Evolutionary conservation across 2,888 invertebrate genomes (phyloP).

Genomic region (Melanotus villosus): DNA sequence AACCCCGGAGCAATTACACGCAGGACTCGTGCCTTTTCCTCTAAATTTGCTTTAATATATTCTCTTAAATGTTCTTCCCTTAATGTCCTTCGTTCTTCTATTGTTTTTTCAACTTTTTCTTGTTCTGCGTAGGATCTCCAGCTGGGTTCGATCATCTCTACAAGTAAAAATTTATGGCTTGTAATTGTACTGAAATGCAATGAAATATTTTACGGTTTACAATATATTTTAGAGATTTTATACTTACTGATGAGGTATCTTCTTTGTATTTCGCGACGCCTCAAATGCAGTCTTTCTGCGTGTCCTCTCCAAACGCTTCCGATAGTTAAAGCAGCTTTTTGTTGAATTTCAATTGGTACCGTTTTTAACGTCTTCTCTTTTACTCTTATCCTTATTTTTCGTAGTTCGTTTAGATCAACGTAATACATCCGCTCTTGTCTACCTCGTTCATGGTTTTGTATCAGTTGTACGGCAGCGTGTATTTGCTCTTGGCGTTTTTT

Average conservation of each 20-base stretch:
- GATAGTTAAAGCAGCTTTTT: constrained; percentile 62
- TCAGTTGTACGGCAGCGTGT: constrained; percentile 60
- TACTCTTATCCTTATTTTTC: constrained; percentile 15
- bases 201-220: background rate
- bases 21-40: constrained; percentile 71
- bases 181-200: background rate
- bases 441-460: constrained; percentile 70
- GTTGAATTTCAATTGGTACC: constrained; percentile 32
- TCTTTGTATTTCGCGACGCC: constrained; percentile 66
- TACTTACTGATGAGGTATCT: constrained; percentile 67
- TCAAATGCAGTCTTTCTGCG: constrained; percentile 66
- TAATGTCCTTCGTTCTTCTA: constrained; percentile 69
- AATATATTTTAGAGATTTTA: background rate
- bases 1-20: constrained; percentile 72
- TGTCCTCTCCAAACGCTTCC: constrained; percentile 69
- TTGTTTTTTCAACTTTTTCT: constrained; percentile 68
- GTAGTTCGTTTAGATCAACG: constrained; percentile 47
- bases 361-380: background rate
- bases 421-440: constrained; percentile 64
- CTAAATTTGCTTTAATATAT: constrained; percentile 68
- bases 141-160: constrained; percentile 72
- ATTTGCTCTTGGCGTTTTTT: constrained; percentile 53
- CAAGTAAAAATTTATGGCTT: too few species aligned
- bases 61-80: constrained; percentile 68
- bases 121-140: constrained; percentile 69